phyloP scores from a whole-genome alignment of 2,888 invertebrate genomes.

The Heliconius charithonia region DNA sequence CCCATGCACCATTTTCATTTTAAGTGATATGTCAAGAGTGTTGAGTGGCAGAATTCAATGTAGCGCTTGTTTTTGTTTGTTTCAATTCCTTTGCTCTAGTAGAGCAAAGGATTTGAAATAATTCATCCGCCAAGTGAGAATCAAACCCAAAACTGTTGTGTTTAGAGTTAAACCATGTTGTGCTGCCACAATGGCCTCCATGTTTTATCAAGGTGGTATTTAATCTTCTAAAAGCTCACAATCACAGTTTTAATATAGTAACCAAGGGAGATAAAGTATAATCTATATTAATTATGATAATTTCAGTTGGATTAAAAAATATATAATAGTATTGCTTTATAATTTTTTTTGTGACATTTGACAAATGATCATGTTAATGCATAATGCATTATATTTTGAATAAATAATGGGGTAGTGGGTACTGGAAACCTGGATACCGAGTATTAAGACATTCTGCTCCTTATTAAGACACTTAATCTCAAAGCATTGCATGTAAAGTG shows the following conservation, averaged over 20 bases:
- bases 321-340: not conserved
- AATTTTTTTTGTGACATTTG: too few relatives aligned
- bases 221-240: not conserved
- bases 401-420: too few relatives aligned
- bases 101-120: not conserved
- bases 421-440: not conserved
- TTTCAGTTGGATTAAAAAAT: not conserved
- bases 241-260: constrained; percentile 13
- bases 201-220: not conserved
- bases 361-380: too few relatives aligned
- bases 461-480: too few relatives aligned
- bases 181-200: not conserved
- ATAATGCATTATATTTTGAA: too few relatives aligned
- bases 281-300: constrained; percentile 33
- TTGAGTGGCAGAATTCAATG: too few relatives aligned
- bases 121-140: not conserved
- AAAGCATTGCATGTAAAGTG: too few relatives aligned
- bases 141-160: not conserved
- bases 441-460: not conserved
- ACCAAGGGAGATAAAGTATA: constrained; percentile 11
- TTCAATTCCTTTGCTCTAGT: too few relatives aligned
- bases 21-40: too few relatives aligned
- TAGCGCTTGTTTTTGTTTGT: too few relatives aligned
- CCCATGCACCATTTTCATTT: too few relatives aligned
- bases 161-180: not conserved